These are phyloP conservation scores for Syrmaticus mikado DNA, from an alignment of 2,113 vertebrate species.

Conservation along the genomic window DNA sequence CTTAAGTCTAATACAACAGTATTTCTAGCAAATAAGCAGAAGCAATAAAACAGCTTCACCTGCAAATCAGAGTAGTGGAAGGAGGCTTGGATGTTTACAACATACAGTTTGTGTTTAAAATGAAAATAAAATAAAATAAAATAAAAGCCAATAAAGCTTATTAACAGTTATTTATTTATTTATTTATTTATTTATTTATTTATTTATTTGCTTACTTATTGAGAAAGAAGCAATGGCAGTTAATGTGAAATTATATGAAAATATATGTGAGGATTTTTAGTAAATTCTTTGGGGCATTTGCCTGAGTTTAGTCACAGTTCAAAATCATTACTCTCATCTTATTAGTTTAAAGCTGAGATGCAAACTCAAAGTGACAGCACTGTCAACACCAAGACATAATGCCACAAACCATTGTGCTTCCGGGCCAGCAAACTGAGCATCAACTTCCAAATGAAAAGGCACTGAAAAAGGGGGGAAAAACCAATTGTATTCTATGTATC, in stretches of 20 bases:
- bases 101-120: not conserved
- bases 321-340: not conserved
- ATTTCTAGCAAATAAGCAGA: not conserved
- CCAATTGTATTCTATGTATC: not conserved
- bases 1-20: not conserved
- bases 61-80: not conserved
- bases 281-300: slow-evolving; percentile 19
- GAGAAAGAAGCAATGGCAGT: not conserved
- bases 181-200: not conserved
- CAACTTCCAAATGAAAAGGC: slow-evolving; percentile 18
- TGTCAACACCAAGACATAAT: slow-evolving; percentile 35
- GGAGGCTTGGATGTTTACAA: not conserved
- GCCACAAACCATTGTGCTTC: slow-evolving; percentile 18
- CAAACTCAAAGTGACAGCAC: not conserved
- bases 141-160: not conserved
- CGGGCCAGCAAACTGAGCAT: slow-evolving; percentile 8
- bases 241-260: not conserved
- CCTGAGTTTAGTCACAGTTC: slow-evolving; percentile 30
- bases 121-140: not conserved
- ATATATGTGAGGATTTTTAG: not conserved
- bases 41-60: not conserved
- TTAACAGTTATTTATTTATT: not conserved
- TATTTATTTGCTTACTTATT: not conserved
- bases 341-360: slow-evolving; percentile 45
- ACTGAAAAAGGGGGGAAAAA: not conserved